These are phyloP conservation scores for Drosophila nigricruria DNA, from an alignment of 2,888 invertebrate genomes.

Conservation along the genomic window DNA sequence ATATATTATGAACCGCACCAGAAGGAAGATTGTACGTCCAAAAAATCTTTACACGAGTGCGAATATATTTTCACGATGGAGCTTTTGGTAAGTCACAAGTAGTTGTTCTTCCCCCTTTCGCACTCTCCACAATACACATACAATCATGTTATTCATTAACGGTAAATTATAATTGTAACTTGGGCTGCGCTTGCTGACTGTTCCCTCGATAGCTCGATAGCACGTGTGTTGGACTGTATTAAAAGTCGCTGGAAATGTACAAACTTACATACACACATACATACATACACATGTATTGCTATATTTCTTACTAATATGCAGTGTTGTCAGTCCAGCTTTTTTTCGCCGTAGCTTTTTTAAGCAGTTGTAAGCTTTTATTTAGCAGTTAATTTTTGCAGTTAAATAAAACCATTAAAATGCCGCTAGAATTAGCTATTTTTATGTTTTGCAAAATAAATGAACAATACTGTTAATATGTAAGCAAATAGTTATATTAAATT, in stretches of 20 bases:
- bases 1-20: conserved; percentile 84
- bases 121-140: neutral
- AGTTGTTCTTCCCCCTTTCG: conserved; percentile 6
- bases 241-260: conserved; percentile 1
- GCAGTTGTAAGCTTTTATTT: neutral
- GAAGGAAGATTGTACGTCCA: conserved; percentile 86
- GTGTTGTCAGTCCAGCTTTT: neutral
- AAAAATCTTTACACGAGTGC: conserved; percentile 89
- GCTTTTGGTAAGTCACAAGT: conserved; percentile 87
- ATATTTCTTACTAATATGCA: neutral
- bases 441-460: neutral
- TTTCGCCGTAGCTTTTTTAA: neutral
- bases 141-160: conserved; percentile 43
- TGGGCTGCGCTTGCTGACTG: conserved; percentile 2
- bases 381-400: neutral
- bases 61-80: conserved; percentile 88
- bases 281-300: neutral
- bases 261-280: neutral
- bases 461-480: neutral
- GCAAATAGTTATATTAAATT: neutral
- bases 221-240: conserved; percentile 54
- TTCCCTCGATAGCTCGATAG: conserved; percentile 20
- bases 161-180: conserved; percentile 40
- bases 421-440: neutral
- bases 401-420: neutral